Base-by-base conservation (phyloP, 2,888 invertebrate species). In the Luperina nickerlii region DNA sequence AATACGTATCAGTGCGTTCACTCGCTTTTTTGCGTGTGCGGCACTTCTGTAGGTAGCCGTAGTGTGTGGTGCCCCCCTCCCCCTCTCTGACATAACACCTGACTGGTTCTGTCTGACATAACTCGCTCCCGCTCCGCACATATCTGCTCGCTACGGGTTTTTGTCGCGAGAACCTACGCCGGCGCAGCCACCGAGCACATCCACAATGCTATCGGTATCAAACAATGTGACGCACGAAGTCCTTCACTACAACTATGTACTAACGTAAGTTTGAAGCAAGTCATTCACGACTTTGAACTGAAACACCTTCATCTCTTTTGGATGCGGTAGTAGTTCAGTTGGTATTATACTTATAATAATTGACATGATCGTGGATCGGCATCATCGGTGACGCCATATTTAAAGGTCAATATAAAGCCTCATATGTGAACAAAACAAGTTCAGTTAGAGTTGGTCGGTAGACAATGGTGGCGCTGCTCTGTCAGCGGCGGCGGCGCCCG, bases 101-200 rank as follows among this genome's bases (percentile, higher is more conserved):
- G 92, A 92, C 94, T 90, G 93, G 93, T 91, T 92, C 90, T 84
- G 81, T 89, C 90, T 81, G 78, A 85, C 82, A 78, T 78, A 85
- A 81, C 81, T 78, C 82, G 88, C 79, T 85, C 81, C 77, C 81
- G 70, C 78, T 76, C 67, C 83, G 82, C 84, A 83, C 79, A 79
- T 81, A 88, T 83, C 85, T 83, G 65, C 79, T 38, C 71, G 24
- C 65, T 38, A 68, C 76, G 66, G 83, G 82, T 88, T 85, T 88
- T 85, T 85, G 80, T 82, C 70, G 76, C 77, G 38, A 74, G 72
- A 69, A 48, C 27, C 18, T 60, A 54, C 54, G 4, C 70, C 45
- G 62, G 38, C 74, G 63, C 84, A 63, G 68, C 68, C 51, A 57
- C 79, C 67, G n/a, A 24, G 42, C 48, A 18, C 27, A 24, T 62